These are phyloP conservation scores for cat (Felis catus) DNA, from an alignment of 2,113 vertebrate species.

Conservation along the genomic window F.catus_Fca126_mat1.0 CM031413.1:165363001-165363500, in stretches of 20 bases:
- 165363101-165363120: background rate
- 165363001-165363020: fast-evolving
- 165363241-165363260: background rate
- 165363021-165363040: fast-evolving
- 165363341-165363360: background rate
- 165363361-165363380: fast-evolving
- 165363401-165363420: no score
- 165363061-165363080: no score
- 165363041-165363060: no score
- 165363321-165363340: fast-evolving
- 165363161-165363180: no score
- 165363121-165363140: background rate
- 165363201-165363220: background rate
- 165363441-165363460: no score
- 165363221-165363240: fast-evolving
- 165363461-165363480: no score
- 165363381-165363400: no score
- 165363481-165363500: no score
- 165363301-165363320: background rate
- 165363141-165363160: fast-evolving
- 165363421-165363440: no score
- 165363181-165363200: fast-evolving
- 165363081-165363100: background rate
- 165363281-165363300: fast-evolving
- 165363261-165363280: fast-evolving